phyloP scores from a whole-genome alignment of 2,888 invertebrate genomes.

The Drosophila phalerata region DNA sequence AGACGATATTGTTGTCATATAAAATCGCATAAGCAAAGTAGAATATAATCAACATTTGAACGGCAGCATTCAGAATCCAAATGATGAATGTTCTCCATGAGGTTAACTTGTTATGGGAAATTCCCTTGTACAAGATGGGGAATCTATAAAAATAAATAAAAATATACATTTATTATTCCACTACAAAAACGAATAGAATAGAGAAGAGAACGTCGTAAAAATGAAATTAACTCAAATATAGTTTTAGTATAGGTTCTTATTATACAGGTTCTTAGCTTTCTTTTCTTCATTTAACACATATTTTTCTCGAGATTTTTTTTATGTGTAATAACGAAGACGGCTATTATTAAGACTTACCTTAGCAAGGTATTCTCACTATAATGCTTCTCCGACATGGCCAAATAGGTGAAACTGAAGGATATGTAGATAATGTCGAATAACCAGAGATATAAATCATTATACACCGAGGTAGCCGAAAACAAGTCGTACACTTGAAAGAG shows the following conservation, averaged over 20 bases:
- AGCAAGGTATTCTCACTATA: slow-evolving; percentile 86
- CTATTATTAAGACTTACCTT: slow-evolving; percentile 83
- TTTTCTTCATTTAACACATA: neutral
- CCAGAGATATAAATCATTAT: slow-evolving; percentile 90
- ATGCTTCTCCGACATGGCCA: slow-evolving; percentile 91
- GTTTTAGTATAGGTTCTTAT: no score
- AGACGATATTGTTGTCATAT: slow-evolving; percentile 85
- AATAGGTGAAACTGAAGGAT: slow-evolving; percentile 89
- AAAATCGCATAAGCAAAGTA: slow-evolving; percentile 86
- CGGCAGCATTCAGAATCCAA: slow-evolving; percentile 88
- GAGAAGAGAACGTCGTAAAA: no score
- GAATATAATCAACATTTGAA: slow-evolving; percentile 89
- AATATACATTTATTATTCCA: neutral
- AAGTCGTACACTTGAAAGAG: slow-evolving; percentile 86
- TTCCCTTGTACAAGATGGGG: slow-evolving; percentile 89
- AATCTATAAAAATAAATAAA: slow-evolving; percentile 81
- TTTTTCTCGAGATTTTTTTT: neutral
- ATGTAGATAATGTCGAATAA: slow-evolving; percentile 91
- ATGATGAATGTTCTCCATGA: slow-evolving; percentile 87
- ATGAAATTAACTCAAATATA: no score
- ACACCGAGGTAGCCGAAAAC: slow-evolving; percentile 89
- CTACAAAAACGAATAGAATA: no score
- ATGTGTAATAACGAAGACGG: neutral
- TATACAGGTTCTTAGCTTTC: no score
- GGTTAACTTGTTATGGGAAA: slow-evolving; percentile 88